A percentile compares a stretch with the other conserved stretches of the same genome.
phyloP scores from a whole-genome alignment of 2,888 invertebrate genomes.

The Xestia ashworthii region DNA sequence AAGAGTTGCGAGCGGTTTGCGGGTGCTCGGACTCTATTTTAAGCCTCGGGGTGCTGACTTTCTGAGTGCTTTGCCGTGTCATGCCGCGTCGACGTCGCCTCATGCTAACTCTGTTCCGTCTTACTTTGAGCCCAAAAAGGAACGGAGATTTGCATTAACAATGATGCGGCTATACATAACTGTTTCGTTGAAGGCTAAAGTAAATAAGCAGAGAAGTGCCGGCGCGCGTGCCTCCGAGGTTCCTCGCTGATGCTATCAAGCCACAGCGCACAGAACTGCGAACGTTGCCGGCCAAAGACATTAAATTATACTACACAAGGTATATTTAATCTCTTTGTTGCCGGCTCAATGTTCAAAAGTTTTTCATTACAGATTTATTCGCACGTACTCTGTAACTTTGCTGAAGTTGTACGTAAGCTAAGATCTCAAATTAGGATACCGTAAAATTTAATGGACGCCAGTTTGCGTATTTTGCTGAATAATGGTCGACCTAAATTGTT shows the following conservation, averaged over 20 bases:
- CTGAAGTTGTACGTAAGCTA: conserved; percentile 58
- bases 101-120: conserved; percentile 62
- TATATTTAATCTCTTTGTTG: too few relatives aligned
- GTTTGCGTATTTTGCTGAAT: conserved; percentile 74
- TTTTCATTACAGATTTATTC: conserved; percentile 63
- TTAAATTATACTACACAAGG: too few relatives aligned
- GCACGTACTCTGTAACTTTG: conserved; percentile 56
- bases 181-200: conserved; percentile 38
- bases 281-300: conserved; percentile 52
- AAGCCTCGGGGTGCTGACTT: conserved; percentile 79
- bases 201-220: conserved; percentile 56
- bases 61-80: conserved; percentile 86
- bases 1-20: conserved; percentile 81
- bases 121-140: conserved; percentile 53
- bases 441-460: conserved; percentile 72
- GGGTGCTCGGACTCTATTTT: conserved; percentile 79
- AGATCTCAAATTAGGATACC: conserved; percentile 68
- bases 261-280: conserved; percentile 49
- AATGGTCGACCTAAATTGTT: conserved; percentile 76
- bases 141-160: conserved; percentile 44
- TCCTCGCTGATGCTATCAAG: conserved; percentile 58
- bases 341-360: conserved; percentile 55
- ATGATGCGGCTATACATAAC: conserved; percentile 39
- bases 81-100: conserved; percentile 62
- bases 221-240: conserved; percentile 32